Base-by-base conservation (phyloP, 2,888 invertebrate species). In the Campopleginae sp. region DNA sequence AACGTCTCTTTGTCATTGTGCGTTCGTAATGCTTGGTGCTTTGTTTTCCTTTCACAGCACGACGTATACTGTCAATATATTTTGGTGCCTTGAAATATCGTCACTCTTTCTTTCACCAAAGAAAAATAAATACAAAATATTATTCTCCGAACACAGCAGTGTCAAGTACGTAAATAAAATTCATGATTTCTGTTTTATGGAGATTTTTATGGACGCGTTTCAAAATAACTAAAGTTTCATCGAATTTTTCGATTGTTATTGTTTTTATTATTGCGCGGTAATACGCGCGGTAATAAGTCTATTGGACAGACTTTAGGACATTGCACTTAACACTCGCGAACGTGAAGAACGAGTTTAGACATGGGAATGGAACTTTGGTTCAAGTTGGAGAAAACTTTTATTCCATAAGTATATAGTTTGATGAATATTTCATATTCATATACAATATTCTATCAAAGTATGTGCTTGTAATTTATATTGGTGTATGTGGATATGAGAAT, bases 281-380 rank as follows among this genome's bases (percentile, higher is more conserved):
- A n/a, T n/a, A n/a, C n/a, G n/a, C 58, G 58, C 12, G 23, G 10
- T n/a, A 10, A n/a, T n/a, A 10, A n/a, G 31, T 70, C 12, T 10
- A 19, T 44, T 19, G 4, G 12, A 19, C 33, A 8, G 33, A 66
- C 66, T 46, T 48, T n/a, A 27, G 74, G 58, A 38, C 74, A 14
- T 72, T 72, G 72, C 72, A 72, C 72, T 58, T 42, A 33, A 71
- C 4, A 19, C 51, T 51, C 6, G 33, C n/a, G 14, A n/a, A 2
- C 23, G 1, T 19, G 12, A 71, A 71, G 1, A 31, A 51, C 27
- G 14, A 70, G 70, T 71, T 71, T 19, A 33, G 33, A 51, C 19
- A 42, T 54, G 19, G 8, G 14, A 72, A 72, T 23, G 27, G 23
- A 38, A 58, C 38, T 72, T 72, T 38, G 6, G 2, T 38, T 23